Conservation (phyloP, 2,113 vertebrate genomes). For the Rhinogobius similis region DNA sequence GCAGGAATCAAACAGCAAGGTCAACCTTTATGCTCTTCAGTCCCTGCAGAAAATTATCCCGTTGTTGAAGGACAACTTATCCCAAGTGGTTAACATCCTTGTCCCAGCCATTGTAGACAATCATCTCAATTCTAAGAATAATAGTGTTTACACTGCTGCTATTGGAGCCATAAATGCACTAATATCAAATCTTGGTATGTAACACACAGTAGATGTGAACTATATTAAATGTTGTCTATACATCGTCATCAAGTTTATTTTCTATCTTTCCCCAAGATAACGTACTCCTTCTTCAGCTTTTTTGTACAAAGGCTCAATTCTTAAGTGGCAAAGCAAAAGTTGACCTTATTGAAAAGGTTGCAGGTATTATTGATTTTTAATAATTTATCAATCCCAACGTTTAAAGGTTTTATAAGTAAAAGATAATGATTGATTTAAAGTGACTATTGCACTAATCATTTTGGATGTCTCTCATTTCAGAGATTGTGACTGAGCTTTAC, state of each 20-base stretch:
- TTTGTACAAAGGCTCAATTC: conserved; percentile 94
- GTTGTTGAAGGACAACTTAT: conserved; percentile 83
- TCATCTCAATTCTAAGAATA: conserved; percentile 95
- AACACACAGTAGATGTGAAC: background rate
- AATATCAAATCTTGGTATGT: conserved; percentile 82
- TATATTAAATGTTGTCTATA: conserved; percentile 1
- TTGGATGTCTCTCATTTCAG: conserved; percentile 61
- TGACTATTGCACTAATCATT: background rate
- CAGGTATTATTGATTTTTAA: conserved; percentile 77
- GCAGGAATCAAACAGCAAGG: conserved; percentile 94
- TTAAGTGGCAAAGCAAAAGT: conserved; percentile 92
- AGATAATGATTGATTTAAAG: too few relatives aligned
- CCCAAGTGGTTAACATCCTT: conserved; percentile 88
- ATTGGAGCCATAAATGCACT: conserved; percentile 84
- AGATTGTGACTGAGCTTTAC: conserved; percentile 84
- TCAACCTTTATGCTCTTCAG: conserved; percentile 88
- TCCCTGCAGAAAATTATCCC: conserved; percentile 85
- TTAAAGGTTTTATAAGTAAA: background rate
- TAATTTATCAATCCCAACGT: background rate
- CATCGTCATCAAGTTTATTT: background rate
- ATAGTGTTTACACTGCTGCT: conserved; percentile 86
- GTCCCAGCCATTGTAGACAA: conserved; percentile 93
- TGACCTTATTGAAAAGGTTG: conserved; percentile 89
- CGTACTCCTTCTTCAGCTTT: conserved; percentile 88
- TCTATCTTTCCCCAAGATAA: conserved; percentile 81